Evolutionary conservation across 2,113 vertebrate species (phyloP).

Genomic region (Chaenogobius annularis): DNA sequence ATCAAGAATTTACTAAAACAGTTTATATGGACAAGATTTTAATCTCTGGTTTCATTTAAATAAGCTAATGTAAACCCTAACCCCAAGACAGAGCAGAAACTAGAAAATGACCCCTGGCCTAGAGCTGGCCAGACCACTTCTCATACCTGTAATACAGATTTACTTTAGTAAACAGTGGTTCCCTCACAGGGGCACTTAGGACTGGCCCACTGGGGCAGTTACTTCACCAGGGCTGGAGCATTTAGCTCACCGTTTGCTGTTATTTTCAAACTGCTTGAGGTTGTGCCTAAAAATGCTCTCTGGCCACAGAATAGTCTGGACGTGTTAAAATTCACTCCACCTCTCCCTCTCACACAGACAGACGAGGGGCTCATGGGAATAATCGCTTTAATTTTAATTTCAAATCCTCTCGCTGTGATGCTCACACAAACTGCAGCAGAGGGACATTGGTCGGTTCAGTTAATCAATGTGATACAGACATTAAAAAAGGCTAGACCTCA

Average conservation of each 20-base stretch:
- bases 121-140: background rate
- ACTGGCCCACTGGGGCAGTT: background rate
- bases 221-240: background rate
- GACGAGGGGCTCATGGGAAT: slow-evolving; percentile 3
- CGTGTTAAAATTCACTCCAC: slow-evolving; percentile 3
- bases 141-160: background rate
- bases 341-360: slow-evolving; percentile 6
- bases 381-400: slow-evolving; percentile 5
- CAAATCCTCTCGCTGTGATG: slow-evolving; percentile 2
- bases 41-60: background rate
- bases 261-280: background rate
- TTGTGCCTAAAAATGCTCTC: background rate
- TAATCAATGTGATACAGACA: slow-evolving; percentile 2
- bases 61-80: background rate
- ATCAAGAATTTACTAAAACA: too few relatives aligned
- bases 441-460: background rate
- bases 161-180: background rate
- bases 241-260: background rate
- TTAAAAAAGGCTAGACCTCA: background rate
- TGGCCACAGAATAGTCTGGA: background rate
- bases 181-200: background rate
- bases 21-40: too few relatives aligned
- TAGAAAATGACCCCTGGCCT: background rate
- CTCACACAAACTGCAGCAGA: slow-evolving; percentile 2
- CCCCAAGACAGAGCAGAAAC: background rate